Evolutionary conservation across 2,113 vertebrate genomes (phyloP), one percentile per base, ranked within the genome.

Genomic region (Semnopithecus entellus): DNA sequence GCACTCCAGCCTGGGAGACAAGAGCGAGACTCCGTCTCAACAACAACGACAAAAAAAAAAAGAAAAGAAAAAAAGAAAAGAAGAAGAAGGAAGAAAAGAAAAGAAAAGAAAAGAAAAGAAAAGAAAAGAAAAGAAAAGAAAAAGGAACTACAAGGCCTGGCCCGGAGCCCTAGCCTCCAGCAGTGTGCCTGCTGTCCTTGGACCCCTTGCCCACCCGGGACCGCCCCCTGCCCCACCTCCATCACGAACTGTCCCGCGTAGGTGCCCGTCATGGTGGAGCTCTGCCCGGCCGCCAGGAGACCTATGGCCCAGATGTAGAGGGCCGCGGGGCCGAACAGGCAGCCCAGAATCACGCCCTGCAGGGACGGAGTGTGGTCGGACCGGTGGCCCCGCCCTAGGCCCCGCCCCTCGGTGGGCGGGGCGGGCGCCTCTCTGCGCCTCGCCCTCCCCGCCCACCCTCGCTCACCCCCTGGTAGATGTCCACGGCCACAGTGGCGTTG

Each of bases 191-290:
- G 76, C 70, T 45, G 43, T 61, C 83, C 68, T 76, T 10, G 52
- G 38, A 48, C 25, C 45, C n/a, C 43, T 9, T 68, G 30, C 13
- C 45, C 6, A 8, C 45, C 76, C 59, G 1, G 30, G 13, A 40
- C 61, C 7, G 3, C 12, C 97, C 98, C 94, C 61, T 8, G 2
- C 18, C 97, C 98, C 94, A 99, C 99, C 99, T 99, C 99, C 99
- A 99, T 99, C 97, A 99, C 98, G 6, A 99, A 99, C 97, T 99
- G 99, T 35, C 99, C 99, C 0, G 99, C 99, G 0, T 99, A 99
- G 27, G 99, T 99, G 52, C 99, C 99, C 0, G 99, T 99, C 99
- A 99, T 99, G 0, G 99, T 99, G 84, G 99, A 99, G 95, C 99
- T 99, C 97, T 99, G 99, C 40, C 99, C 99, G 0, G 99, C 99